A percentile compares a stretch with the other conserved stretches of the same genome.
These are phyloP conservation scores for Megalops cyprinoides DNA, from an alignment of 2,797 vertebrate species.

Conservation along the genomic window DNA sequence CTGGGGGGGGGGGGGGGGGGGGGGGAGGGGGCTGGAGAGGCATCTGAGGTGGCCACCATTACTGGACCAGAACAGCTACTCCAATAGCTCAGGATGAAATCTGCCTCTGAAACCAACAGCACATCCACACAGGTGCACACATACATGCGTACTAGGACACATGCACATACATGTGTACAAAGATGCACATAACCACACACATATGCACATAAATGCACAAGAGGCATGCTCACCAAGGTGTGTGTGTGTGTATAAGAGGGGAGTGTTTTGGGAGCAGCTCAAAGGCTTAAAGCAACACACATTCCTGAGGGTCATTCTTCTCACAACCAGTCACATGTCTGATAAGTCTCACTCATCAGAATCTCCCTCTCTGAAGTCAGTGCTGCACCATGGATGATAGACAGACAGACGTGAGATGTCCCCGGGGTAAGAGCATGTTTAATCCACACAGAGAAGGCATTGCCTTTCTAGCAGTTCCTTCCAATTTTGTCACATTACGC, in stretches of 20 bases:
- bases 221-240: neutral
- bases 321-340: too few species aligned
- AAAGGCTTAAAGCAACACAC: too few species aligned
- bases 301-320: too few species aligned
- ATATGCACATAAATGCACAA: neutral
- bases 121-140: too few species aligned
- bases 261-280: neutral
- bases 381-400: neutral
- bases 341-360: too few species aligned
- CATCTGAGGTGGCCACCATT: neutral
- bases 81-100: too few species aligned
- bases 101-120: too few species aligned
- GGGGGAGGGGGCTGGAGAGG: neutral
- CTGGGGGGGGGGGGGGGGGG: neutral
- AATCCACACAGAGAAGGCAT: neutral
- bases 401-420: neutral
- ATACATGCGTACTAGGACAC: too few species aligned
- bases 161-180: neutral
- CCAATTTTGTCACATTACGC: neutral
- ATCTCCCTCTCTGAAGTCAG: too few species aligned
- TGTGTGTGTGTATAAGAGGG: neutral
- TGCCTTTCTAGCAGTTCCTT: neutral
- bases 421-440: neutral
- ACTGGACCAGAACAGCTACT: neutral
- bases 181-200: neutral